Conservation (phyloP, 2,888 invertebrate genomes). For the Oscheius myriophilus region DNA sequence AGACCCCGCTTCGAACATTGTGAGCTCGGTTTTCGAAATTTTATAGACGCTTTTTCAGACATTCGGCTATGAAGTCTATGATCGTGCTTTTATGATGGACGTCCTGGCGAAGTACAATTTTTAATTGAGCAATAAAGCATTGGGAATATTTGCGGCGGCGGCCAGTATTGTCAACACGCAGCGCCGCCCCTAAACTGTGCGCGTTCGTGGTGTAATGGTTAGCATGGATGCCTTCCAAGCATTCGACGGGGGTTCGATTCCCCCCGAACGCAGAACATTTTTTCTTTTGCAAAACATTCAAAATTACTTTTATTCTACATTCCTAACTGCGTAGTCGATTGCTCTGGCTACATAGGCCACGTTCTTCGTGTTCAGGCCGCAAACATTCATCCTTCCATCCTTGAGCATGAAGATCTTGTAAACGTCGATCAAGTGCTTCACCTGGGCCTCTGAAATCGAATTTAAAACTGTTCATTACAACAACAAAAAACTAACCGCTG, state of each 20-base stretch:
- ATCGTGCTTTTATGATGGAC: not conserved
- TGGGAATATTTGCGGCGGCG: no score
- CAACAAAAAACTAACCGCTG: constrained; percentile 72
- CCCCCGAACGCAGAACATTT: constrained; percentile 53
- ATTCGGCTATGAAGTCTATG: not conserved
- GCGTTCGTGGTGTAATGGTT: constrained; percentile 63
- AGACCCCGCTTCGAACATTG: not conserved
- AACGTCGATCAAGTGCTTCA: constrained; percentile 60
- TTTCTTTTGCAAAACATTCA: no score
- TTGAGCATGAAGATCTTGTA: constrained; percentile 83
- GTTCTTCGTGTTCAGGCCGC: constrained; percentile 88
- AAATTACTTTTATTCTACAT: constrained; percentile 29
- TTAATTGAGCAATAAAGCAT: no score
- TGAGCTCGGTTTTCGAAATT: not conserved
- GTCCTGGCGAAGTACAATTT: no score
- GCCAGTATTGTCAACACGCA: no score
- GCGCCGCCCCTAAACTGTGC: no score
- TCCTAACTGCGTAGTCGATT: constrained; percentile 63
- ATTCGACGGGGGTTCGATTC: constrained; percentile 62
- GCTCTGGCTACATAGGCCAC: constrained; percentile 87
- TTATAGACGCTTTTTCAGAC: not conserved
- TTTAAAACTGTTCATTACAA: not conserved
- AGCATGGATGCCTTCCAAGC: constrained; percentile 64
- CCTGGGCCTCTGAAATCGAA: constrained; percentile 55
- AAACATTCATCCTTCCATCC: constrained; percentile 94